Percentiles rank a stretch among this genome's conserved stretches.
These are phyloP conservation scores for Porites lobata DNA, from an alignment of 92 coral and sea anemone genomes.

Conservation along the genomic window DNA sequence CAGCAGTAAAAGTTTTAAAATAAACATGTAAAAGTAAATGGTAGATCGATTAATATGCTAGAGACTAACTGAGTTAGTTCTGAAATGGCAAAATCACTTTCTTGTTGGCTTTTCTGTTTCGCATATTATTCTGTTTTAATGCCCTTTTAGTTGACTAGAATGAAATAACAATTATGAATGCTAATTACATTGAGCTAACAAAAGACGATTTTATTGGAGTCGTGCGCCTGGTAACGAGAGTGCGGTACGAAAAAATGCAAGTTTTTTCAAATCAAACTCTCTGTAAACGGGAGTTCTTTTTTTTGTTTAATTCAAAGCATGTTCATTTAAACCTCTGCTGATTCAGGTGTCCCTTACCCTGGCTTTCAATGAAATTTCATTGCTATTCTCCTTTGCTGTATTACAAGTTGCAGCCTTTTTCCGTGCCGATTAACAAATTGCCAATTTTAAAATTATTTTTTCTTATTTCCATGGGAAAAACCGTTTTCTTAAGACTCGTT, in stretches of 20 bases:
- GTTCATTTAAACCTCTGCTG: not conserved
- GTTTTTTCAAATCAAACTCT: constrained; percentile 23
- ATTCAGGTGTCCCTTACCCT: constrained; percentile 27
- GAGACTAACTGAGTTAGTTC: not conserved
- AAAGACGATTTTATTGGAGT: constrained; percentile 16
- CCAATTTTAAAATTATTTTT: not conserved
- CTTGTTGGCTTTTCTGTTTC: not conserved
- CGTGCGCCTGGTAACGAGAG: constrained; percentile 27
- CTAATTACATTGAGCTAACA: constrained; percentile 31
- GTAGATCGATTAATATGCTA: not conserved
- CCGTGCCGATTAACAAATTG: not conserved
- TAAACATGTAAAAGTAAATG: constrained; percentile 9
- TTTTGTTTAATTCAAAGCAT: constrained; percentile 10
- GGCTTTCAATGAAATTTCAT: constrained; percentile 19
- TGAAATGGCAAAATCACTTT: not conserved
- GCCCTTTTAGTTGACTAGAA: not conserved
- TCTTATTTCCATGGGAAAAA: not conserved
- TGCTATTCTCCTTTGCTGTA: constrained; percentile 33
- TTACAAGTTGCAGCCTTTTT: constrained; percentile 6
- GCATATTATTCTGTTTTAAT: constrained; percentile 1
- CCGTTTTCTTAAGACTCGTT: not conserved
- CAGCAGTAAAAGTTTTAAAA: not conserved
- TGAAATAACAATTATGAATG: constrained; percentile 18
- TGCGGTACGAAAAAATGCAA: constrained; percentile 37
- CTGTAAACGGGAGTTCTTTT: not conserved